phyloP scores from a whole-genome alignment of 2,113 vertebrate species.

The Raphicerus campestris region DNA sequence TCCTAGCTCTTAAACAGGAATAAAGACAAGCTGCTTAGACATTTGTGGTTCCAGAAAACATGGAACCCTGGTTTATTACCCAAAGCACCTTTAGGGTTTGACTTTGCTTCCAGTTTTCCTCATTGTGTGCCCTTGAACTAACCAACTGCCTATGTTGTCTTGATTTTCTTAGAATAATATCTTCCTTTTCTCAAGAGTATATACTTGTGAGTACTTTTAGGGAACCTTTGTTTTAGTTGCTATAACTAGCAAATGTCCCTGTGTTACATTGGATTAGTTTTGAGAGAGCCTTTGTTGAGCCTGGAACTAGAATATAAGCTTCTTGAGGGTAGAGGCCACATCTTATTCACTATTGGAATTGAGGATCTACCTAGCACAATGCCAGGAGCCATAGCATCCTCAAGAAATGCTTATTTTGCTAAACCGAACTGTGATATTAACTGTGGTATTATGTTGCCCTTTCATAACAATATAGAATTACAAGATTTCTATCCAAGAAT shows the following conservation, averaged over 20 bases:
- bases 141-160: not conserved
- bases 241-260: not conserved
- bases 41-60: not conserved
- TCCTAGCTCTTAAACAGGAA: constrained; percentile 20
- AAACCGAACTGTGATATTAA: not conserved
- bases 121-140: not conserved
- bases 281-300: constrained; percentile 21
- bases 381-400: not conserved
- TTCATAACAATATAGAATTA: not conserved
- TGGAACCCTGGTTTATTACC: not conserved
- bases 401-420: not conserved
- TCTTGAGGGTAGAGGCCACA: not conserved
- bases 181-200: not conserved
- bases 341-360: not conserved
- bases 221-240: constrained; percentile 22
- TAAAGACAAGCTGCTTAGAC: not conserved
- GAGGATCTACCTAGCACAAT: not conserved
- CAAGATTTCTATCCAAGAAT: not conserved
- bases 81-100: not conserved
- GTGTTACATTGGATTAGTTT: constrained; percentile 12
- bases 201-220: not conserved
- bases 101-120: not conserved
- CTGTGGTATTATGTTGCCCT: not conserved
- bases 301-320: constrained; percentile 13
- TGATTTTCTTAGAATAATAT: constrained; percentile 25